phyloP scores from a whole-genome alignment of 1,140 invertebrate species.

The Helicoverpa armigera region DNA sequence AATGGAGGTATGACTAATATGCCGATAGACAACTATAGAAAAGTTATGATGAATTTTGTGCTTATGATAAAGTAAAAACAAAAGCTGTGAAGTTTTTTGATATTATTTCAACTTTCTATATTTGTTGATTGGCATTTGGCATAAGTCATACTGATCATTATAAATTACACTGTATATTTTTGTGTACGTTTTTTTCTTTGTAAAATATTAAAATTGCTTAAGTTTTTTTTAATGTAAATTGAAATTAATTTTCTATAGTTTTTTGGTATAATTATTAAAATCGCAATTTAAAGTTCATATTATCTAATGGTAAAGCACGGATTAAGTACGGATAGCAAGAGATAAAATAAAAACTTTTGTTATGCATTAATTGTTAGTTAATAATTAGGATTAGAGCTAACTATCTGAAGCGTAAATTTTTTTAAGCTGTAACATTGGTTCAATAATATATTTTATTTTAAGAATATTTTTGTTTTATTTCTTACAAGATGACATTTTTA shows the following conservation, averaged over 20 bases:
- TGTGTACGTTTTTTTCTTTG: background rate
- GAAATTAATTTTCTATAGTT: background rate
- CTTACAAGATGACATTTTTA: background rate
- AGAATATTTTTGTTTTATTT: slow-evolving; percentile 62
- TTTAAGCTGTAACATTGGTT: slow-evolving; percentile 71
- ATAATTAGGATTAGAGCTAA: slow-evolving; percentile 52
- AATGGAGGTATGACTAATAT: too few relatives aligned
- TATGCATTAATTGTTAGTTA: slow-evolving; percentile 31
- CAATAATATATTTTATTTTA: slow-evolving; percentile 70
- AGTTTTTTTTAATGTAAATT: background rate
- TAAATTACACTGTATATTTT: too few relatives aligned
- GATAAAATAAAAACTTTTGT: slow-evolving; percentile 19
- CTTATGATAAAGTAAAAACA: too few relatives aligned
- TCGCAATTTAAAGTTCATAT: slow-evolving; percentile 12
- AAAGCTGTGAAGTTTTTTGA: slow-evolving; percentile 5
- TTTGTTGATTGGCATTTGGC: background rate
- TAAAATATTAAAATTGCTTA: background rate
- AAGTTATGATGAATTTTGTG: too few relatives aligned
- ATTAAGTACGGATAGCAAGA: slow-evolving; percentile 7
- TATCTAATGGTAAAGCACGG: slow-evolving; percentile 7
- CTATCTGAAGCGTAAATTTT: slow-evolving; percentile 60
- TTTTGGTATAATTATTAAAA: background rate
- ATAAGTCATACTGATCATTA: background rate
- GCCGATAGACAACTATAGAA: too few relatives aligned
- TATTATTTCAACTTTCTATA: slow-evolving; percentile 16